Percentiles rank a stretch among this genome's conserved stretches.
Evolutionary conservation across 2,888 invertebrate species (phyloP).

Genomic region (Podotricha telesiphe): DNA sequence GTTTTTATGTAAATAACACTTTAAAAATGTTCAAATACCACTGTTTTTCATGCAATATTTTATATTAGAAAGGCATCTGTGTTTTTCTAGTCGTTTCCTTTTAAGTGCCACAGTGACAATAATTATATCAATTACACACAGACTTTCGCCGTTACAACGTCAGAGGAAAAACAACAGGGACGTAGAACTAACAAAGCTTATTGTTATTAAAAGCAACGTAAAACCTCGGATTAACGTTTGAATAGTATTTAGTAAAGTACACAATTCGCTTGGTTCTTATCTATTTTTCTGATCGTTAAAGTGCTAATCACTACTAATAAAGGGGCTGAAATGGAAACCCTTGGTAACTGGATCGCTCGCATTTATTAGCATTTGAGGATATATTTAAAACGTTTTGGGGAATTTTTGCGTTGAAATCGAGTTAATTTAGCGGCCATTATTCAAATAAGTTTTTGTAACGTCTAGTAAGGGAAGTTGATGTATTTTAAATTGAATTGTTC

Average conservation of each 20-base stretch:
- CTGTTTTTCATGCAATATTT: no score
- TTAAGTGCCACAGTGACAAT: not conserved
- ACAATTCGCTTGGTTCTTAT: slow-evolving; percentile 38
- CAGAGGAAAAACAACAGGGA: not conserved
- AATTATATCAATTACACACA: not conserved
- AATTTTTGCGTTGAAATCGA: slow-evolving; percentile 46
- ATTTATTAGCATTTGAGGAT: slow-evolving; percentile 50
- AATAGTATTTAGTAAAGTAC: slow-evolving; percentile 39
- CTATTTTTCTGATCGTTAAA: slow-evolving; percentile 46
- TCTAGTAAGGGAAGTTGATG: slow-evolving; percentile 23
- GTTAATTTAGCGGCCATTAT: slow-evolving; percentile 47
- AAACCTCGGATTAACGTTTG: not conserved
- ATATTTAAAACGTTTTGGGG: slow-evolving; percentile 46
- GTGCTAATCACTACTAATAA: slow-evolving; percentile 48
- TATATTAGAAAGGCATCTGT: no score
- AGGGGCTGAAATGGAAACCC: slow-evolving; percentile 47
- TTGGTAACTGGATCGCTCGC: slow-evolving; percentile 47
- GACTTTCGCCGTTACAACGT: not conserved
- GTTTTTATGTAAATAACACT: no score
- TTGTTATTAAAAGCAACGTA: slow-evolving; percentile 5
- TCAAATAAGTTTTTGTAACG: slow-evolving; percentile 38
- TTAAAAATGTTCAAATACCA: no score
- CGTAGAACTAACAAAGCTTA: not conserved
- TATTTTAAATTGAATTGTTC: not conserved
- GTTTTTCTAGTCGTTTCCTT: not conserved